Evolutionary conservation across 2,888 invertebrate species (phyloP).

Genomic region (Meghimatium bilineatum): DNA sequence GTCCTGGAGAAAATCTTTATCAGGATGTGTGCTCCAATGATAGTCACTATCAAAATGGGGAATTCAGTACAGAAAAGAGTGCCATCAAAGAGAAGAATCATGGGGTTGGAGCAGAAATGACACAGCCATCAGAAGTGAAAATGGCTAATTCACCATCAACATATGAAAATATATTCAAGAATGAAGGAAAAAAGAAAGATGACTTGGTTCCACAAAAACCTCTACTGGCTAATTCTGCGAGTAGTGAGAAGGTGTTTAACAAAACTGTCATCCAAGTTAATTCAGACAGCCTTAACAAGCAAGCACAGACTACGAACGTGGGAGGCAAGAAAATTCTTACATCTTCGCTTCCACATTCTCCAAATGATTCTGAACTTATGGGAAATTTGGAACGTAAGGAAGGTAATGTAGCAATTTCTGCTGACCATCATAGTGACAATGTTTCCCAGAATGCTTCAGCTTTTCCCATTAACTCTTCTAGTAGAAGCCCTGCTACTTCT

Average conservation of each 20-base stretch:
- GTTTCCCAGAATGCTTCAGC: conserved; percentile 15
- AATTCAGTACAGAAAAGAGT: background rate
- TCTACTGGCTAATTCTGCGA: background rate
- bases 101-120: background rate
- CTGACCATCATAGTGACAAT: conserved; percentile 5
- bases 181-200: background rate
- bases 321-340: conserved; percentile 39
- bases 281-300: background rate
- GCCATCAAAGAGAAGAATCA: background rate
- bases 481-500: background rate
- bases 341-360: conserved; percentile 29
- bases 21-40: background rate
- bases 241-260: background rate
- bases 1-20: background rate
- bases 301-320: background rate
- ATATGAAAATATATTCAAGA: background rate
- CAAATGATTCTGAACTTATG: conserved; percentile 9
- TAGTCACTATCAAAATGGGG: background rate
- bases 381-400: too few species aligned
- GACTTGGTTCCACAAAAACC: conserved; percentile 5
- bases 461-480: conserved; percentile 16
- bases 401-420: conserved; percentile 12
- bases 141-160: background rate
- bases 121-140: background rate
- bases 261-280: conserved; percentile 39